A percentile compares a stretch with the other conserved stretches of the same genome.
phyloP scores from a whole-genome alignment of 2,797 vertebrate genomes.

The Pteronotus mesoamericanus region DNA sequence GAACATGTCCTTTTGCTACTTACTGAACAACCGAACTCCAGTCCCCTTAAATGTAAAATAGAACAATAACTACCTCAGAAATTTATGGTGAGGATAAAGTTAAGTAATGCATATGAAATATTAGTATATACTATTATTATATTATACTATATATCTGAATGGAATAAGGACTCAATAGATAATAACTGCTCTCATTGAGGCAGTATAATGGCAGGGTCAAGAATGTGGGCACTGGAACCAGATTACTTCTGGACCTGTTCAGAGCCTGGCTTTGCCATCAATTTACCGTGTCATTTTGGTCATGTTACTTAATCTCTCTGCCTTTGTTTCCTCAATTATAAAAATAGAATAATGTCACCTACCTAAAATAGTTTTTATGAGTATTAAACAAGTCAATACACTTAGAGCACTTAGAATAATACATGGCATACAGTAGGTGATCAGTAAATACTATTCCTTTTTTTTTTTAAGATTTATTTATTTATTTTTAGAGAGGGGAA shows the following conservation, averaged over 20 bases:
- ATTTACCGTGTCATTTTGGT: background rate
- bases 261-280: background rate
- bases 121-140: too few species aligned
- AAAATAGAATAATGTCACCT: background rate
- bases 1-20: background rate
- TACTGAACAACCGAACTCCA: background rate
- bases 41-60: background rate
- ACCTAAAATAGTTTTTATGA: background rate
- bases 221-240: background rate
- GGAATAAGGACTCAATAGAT: background rate
- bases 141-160: too few species aligned
- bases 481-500: too few species aligned
- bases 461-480: too few species aligned
- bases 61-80: background rate
- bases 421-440: background rate
- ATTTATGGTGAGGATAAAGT: background rate
- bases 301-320: background rate
- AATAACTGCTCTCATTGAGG: background rate
- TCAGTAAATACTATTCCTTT: background rate
- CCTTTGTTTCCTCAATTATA: background rate
- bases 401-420: background rate
- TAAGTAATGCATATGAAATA: background rate
- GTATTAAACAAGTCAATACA: background rate
- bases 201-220: background rate
- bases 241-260: background rate